phyloP scores from a whole-genome alignment of 2,113 vertebrate species.

The Struthio camelus region DNA sequence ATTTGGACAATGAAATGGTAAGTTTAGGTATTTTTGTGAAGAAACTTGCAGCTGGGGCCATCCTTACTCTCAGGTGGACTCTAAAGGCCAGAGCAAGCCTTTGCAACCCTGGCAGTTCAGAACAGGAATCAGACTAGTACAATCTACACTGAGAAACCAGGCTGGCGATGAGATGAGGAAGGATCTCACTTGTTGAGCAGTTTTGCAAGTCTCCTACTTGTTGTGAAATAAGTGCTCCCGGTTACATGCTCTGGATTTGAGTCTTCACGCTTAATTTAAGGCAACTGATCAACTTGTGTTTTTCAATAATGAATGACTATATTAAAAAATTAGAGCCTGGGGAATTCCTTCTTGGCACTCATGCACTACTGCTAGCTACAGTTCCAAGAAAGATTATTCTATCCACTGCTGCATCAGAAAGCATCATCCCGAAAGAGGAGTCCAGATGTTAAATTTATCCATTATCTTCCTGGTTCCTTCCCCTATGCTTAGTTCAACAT shows the following conservation, averaged over 20 bases:
- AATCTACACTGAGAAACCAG: rapidly evolving
- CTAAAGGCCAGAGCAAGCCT: background rate
- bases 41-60: background rate
- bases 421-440: slow-evolving; percentile 42
- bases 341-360: slow-evolving; percentile 57
- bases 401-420: slow-evolving; percentile 41
- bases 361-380: background rate
- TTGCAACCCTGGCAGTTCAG: background rate
- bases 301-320: background rate
- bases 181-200: background rate
- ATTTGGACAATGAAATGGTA: background rate
- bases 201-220: background rate
- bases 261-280: slow-evolving; percentile 10
- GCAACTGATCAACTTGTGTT: background rate
- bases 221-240: background rate
- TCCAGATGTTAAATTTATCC: slow-evolving; percentile 73
- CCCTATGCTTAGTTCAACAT: background rate
- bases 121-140: rapidly evolving
- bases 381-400: slow-evolving; percentile 66
- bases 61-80: background rate
- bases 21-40: background rate
- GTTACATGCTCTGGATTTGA: background rate
- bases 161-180: background rate
- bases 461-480: slow-evolving; percentile 56
- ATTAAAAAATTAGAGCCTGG: slow-evolving; percentile 34